These are phyloP conservation scores for Siphamia tubifer DNA, from an alignment of 2,113 vertebrate species.

Conservation along the genomic window DNA sequence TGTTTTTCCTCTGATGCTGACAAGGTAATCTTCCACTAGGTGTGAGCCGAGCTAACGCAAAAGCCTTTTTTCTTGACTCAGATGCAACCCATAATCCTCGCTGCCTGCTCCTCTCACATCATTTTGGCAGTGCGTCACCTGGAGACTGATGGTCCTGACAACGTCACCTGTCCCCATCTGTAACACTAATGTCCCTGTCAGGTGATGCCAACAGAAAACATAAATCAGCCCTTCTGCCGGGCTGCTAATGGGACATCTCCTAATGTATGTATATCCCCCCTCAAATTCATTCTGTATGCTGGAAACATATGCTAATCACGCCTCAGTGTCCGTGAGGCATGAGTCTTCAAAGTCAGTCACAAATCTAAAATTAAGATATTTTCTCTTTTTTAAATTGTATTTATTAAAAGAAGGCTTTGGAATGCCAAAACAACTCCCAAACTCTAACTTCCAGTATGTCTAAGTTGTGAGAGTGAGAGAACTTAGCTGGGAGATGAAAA, in stretches of 20 bases:
- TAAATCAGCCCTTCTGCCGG: conserved; percentile 66
- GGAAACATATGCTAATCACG: conserved; percentile 72
- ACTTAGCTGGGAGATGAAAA: too few species aligned
- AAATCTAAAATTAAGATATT: conserved; percentile 63
- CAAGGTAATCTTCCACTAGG: conserved; percentile 57
- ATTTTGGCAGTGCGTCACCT: conserved; percentile 57
- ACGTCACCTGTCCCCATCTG: conserved; percentile 76
- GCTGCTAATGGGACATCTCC: conserved; percentile 68
- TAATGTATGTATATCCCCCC: conserved; percentile 71
- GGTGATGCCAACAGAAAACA: conserved; percentile 66
- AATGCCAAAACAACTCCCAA: conserved; percentile 14
- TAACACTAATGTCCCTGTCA: conserved; percentile 77
- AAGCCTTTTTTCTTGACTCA: conserved; percentile 12
- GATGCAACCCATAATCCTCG: conserved; percentile 45
- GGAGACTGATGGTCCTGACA: conserved; percentile 71
- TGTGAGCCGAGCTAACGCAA: conserved; percentile 10
- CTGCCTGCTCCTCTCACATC: conserved; percentile 46
- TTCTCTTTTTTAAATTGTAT: conserved; percentile 16
- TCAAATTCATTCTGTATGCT: conserved; percentile 40
- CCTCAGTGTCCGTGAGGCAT: conserved; percentile 45
- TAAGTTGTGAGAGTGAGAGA: conserved; percentile 12
- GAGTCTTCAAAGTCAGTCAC: conserved; percentile 64
- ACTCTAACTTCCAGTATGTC: not conserved
- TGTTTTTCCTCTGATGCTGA: conserved; percentile 57
- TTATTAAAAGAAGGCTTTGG: conserved; percentile 9